These are phyloP conservation scores for Toxotes chatareus DNA, from an alignment of 2,113 vertebrate species.

Conservation along the genomic window DNA sequence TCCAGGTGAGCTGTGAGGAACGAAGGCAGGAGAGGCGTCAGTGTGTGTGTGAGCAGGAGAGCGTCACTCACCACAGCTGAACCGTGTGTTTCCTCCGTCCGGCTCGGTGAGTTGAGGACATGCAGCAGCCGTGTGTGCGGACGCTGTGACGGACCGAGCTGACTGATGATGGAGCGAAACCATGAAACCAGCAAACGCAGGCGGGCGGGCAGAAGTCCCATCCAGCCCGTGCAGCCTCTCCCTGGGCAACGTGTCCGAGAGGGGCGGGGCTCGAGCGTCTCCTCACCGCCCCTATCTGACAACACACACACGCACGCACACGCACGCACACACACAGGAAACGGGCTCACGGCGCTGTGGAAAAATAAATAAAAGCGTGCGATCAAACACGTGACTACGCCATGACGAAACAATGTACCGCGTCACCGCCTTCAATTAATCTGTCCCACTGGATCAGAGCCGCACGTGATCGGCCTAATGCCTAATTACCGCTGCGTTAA, in stretches of 20 bases:
- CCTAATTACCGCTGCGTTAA: slow-evolving; percentile 14
- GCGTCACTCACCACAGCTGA: slow-evolving; percentile 41
- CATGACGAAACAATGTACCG: slow-evolving; percentile 6
- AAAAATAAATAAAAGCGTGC: neutral
- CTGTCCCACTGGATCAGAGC: slow-evolving; percentile 25
- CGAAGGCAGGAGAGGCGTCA: neutral
- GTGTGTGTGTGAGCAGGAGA: neutral
- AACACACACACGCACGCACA: neutral
- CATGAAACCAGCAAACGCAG: slow-evolving; percentile 8
- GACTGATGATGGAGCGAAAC: slow-evolving; percentile 47
- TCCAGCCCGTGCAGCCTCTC: slow-evolving; percentile 63
- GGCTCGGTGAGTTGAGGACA: slow-evolving; percentile 32
- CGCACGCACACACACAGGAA: neutral
- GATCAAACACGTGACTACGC: slow-evolving; percentile 31
- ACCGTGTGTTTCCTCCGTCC: slow-evolving; percentile 20
- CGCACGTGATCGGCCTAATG: slow-evolving; percentile 7
- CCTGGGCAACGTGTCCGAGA: slow-evolving; percentile 67
- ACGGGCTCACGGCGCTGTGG: neutral
- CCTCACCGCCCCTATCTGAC: neutral
- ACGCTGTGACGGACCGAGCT: neutral
- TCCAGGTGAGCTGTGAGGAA: neutral
- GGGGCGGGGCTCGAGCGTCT: slow-evolving; percentile 46
- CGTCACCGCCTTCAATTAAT: slow-evolving; percentile 45
- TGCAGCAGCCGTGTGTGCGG: slow-evolving; percentile 2
- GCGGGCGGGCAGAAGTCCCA: neutral